Evolutionary conservation across 2,888 invertebrate genomes (phyloP), one percentile per base, ranked within the genome.

Genomic region (Drosophila mimetica): DNA sequence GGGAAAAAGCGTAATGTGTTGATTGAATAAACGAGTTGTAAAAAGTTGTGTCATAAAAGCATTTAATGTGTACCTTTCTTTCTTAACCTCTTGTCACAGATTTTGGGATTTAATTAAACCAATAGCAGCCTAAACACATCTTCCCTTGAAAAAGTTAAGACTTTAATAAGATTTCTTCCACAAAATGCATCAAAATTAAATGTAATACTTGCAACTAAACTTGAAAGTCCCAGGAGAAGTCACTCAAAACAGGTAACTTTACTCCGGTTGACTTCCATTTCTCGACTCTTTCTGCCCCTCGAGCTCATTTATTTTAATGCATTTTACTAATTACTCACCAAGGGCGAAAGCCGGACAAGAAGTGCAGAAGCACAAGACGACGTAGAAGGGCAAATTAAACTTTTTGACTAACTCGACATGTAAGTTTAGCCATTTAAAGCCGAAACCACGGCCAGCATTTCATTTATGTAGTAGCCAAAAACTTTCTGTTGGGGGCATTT

Each of bases 251-350:
- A 64, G 52, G 64, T 63, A 65, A 48, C 48, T 66, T 28, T 30
- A 36, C 55, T 20, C 28, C 47, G 18, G 30, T 6, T 50, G 50
- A 53, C 69, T 52, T 37, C 34, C 52, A 44, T 36, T 53, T 51
- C 37, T 41, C 34, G 34, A 28, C n/a, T 34, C 18, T 39, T n/a
- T 28, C 32, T 48, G 9, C 37, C 47, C 52, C 34, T 32, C 41
- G 55, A 76, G 70, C 72, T 78, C 71, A 76, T 86, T 82, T 80
- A 69, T 64, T 86, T 86, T 80, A 82, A 86, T 86, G 82, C 80
- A 83, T 83, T 82, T 82, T 53, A 59, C 82, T 86, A 82, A 82
- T 82, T 82, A 75, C 78, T 78, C 78, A 67, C 70, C 48, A 63
- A 73, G 36, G 66, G 66, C 36, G 30, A n/a, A 46, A 44, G 46